Base-by-base conservation (phyloP, 2,797 vertebrate species). In the Pagetopsis macropterus region DNA sequence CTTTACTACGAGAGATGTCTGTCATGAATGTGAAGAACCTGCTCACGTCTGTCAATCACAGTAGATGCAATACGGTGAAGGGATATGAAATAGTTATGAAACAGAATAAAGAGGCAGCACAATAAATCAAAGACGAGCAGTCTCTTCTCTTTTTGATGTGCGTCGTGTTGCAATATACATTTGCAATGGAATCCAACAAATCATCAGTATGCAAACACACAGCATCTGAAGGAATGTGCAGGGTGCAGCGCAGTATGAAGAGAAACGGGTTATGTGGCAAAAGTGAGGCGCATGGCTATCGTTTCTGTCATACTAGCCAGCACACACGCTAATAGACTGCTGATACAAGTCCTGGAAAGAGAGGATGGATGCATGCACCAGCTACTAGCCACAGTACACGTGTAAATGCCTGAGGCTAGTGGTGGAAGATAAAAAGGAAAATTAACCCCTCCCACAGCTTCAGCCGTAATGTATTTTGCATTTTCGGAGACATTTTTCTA, bases 231-330 rank as follows among this genome's bases (percentile, higher is more conserved):
- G 33, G 51, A 17, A 50, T 7, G 50, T 1, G 19, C 43, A 64
- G 41, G 55, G 51, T 9, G 58, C 70, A 68, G 71, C 59, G 1
- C 11, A 50, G 49, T 14, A 80, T 67, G 59, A 77, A 49, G 76
- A 82, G 45, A 45, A 79, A 86, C 85, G 17, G 83, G 87, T 87
- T 83, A 27, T 44, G 43, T 60, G 65, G 46, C 3, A 23, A 43
- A 31, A 52, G 51, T 65, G 49, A 23, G 2, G 50, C 37, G 37
- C 5, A 27, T 1, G 10, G 61, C 21, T 61, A 45, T 1, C 40
- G 59, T 56, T 57, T 13, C 11, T 69, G 7, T 55, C n/a, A 1
- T 21, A 43, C n/a, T 1, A 2, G 52, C 19, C 31, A 27, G 27
- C 27, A 44, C 27, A 48, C 15, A 31, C 2, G 7, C 4, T 33